phyloP scores from a whole-genome alignment of 2,113 vertebrate species.

The Anthoscopus minutus region DNA sequence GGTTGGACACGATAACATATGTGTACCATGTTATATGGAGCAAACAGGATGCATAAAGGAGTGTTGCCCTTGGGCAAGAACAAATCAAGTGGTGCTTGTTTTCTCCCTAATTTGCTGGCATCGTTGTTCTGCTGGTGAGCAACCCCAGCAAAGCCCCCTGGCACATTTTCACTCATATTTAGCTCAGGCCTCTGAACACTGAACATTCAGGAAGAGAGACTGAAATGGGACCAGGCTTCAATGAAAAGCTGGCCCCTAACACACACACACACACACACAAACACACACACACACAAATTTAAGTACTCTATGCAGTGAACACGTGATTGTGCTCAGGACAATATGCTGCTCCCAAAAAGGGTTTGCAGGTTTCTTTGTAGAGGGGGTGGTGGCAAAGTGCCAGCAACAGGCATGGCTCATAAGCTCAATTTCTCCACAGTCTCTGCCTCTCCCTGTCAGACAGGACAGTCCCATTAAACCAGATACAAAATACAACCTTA shows the following conservation, averaged over 20 bases:
- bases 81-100: constrained; percentile 19
- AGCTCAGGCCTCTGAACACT: neutral
- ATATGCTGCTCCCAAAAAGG: neutral
- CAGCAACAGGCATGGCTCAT: rapidly evolving
- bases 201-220: neutral
- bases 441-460: neutral
- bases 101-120: constrained; percentile 28
- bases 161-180: constrained; percentile 17
- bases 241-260: neutral
- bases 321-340: neutral
- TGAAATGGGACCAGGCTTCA: constrained; percentile 4
- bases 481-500: neutral
- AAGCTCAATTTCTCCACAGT: neutral
- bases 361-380: neutral
- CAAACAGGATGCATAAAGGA: constrained; percentile 25
- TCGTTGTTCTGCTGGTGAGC: neutral
- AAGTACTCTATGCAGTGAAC: neutral
- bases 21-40: neutral
- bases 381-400: neutral
- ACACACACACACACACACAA: neutral
- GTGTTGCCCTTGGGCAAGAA: constrained; percentile 15
- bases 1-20: neutral
- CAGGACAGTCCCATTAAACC: neutral
- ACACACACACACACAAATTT: neutral
- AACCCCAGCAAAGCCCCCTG: neutral